phyloP scores from a whole-genome alignment of 2,888 invertebrate genomes.

The Chorisops tibialis region DNA sequence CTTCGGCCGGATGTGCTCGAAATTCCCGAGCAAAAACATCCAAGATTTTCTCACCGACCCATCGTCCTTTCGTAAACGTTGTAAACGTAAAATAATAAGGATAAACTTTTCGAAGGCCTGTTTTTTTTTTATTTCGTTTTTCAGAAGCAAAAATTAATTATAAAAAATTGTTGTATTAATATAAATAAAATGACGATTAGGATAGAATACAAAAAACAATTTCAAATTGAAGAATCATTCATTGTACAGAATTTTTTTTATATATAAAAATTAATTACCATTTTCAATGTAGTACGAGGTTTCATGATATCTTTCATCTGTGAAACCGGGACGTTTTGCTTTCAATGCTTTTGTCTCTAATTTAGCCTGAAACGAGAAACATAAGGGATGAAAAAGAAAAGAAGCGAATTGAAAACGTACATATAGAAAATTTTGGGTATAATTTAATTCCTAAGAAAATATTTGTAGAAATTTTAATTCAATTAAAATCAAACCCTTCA shows the following conservation, averaged over 20 bases:
- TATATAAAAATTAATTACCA: slow-evolving; percentile 61
- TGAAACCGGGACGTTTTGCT: slow-evolving; percentile 87
- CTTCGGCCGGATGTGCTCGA: slow-evolving; percentile 88
- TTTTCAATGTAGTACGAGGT: slow-evolving; percentile 94
- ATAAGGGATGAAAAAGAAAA: background rate
- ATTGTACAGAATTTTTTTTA: slow-evolving; percentile 2
- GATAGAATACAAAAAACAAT: too few relatives aligned
- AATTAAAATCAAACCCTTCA: background rate
- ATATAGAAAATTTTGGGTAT: background rate
- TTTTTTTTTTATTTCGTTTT: background rate
- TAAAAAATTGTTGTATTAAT: too few relatives aligned
- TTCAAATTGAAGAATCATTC: too few relatives aligned
- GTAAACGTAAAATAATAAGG: slow-evolving; percentile 97
- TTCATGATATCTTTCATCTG: slow-evolving; percentile 89
- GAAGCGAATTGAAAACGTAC: too few relatives aligned
- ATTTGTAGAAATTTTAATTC: background rate
- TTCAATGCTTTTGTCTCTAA: slow-evolving; percentile 87
- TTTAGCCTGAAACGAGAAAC: slow-evolving; percentile 66
- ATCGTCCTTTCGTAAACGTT: slow-evolving; percentile 92
- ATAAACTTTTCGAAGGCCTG: slow-evolving; percentile 92
- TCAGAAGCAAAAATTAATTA: background rate
- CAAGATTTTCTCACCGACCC: slow-evolving; percentile 90
- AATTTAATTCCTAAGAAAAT: background rate
- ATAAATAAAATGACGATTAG: background rate
- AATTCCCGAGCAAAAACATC: slow-evolving; percentile 93